phyloP scores from a whole-genome alignment of 2,797 vertebrate species.

The Megalops cyprinoides region DNA sequence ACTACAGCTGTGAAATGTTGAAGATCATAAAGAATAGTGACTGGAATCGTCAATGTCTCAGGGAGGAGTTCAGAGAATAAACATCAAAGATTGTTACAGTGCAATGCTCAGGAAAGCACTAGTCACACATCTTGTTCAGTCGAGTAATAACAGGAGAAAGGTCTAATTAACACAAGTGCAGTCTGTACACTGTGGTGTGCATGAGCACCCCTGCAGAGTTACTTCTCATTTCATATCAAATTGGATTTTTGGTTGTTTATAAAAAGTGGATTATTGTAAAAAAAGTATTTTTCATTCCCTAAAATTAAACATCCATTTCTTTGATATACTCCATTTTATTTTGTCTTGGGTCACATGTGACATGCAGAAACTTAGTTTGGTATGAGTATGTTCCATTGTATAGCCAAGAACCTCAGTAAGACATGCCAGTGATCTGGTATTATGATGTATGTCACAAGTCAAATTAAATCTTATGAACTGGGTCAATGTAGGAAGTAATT shows the following conservation, averaged over 20 bases:
- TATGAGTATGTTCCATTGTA: constrained; percentile 22
- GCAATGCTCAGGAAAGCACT: too few relatives aligned
- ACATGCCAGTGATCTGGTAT: constrained; percentile 41
- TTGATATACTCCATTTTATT: constrained; percentile 14
- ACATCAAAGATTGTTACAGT: neutral
- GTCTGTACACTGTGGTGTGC: too few relatives aligned
- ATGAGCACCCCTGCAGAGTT: too few relatives aligned
- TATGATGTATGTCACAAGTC: constrained; percentile 49
- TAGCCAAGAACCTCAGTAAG: neutral
- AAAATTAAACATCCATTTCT: too few relatives aligned
- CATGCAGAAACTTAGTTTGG: constrained; percentile 14
- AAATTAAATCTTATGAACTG: constrained; percentile 48
- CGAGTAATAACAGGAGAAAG: too few relatives aligned
- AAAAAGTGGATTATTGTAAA: too few relatives aligned
- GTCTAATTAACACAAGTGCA: too few relatives aligned
- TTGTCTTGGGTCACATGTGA: constrained; percentile 25
- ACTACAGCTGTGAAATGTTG: neutral
- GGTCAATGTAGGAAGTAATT: constrained; percentile 51
- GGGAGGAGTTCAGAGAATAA: neutral
- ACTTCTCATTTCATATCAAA: too few relatives aligned
- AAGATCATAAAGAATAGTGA: neutral
- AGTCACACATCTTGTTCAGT: too few relatives aligned
- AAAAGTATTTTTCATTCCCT: too few relatives aligned
- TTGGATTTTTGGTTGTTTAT: too few relatives aligned
- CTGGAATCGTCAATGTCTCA: neutral